Base-by-base conservation (phyloP, 2,888 invertebrate species). In the Atrina japonica region DNA sequence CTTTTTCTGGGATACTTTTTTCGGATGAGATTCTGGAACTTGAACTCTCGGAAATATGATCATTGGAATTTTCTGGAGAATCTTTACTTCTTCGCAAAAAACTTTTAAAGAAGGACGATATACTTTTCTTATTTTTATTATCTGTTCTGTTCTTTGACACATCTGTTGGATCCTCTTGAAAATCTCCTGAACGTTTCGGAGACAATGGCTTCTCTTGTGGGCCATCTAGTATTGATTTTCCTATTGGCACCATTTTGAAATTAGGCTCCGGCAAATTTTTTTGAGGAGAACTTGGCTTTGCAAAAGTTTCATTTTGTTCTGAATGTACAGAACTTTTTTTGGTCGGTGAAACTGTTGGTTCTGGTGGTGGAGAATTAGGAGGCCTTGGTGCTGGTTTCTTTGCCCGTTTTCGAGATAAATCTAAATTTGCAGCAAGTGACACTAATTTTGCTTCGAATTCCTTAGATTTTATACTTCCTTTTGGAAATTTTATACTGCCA, bases 231-330 rank as follows among this genome's bases (percentile, higher is more conserved):
- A 86, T 86, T 7, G 81, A 70, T 55, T 84, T 84, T 6, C 84
- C 83, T 21, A 86, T 70, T 0, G 85, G 78, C 7, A 86, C 86
- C 86, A 86, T 86, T 59, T 84, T 84, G 66, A 86, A 86, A 11
- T 78, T 81, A 1, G 86, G 86, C 45, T 85, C 85, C 6, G 76
- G 73, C 3, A 50, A n/a, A 43, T 40, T 52, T 18, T 74, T 76
- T 35, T 77, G 74, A 16, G 68, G 47, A 25, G 61, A 61, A 27
- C 47, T 55, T 35, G 29, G 41, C 40, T 52, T 52, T 9, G 61
- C 21, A n/a, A 23, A 18, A 25, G 53, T 35, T 29, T 27, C 40
- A 61, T 49, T 41, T n/a, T 52, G 50, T 35, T 61, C 30, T 29
- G 49, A 40, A 14, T 40, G 41, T 7, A 58, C 47, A 40, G 63